Percentiles rank a stretch among this genome's conserved stretches.
These are phyloP conservation scores for Anticlea derivata DNA, from an alignment of 2,888 invertebrate species.

Conservation along the genomic window DNA sequence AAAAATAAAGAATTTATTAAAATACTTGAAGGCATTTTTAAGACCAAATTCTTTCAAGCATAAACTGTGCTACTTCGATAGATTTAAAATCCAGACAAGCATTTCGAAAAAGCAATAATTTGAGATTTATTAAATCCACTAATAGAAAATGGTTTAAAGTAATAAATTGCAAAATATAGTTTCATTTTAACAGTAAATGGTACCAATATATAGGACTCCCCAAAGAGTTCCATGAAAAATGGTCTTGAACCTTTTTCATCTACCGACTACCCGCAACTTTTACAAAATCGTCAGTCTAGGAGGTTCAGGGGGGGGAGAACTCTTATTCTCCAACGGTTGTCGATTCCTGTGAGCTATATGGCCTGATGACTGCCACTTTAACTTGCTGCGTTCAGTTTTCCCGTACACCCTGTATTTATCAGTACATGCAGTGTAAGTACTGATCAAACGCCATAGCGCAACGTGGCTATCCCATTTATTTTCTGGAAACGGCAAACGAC, in stretches of 20 bases:
- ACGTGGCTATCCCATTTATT: conserved; percentile 72
- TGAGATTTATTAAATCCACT: conserved; percentile 34
- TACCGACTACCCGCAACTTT: no score
- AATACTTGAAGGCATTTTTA: no score
- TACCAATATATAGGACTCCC: no score
- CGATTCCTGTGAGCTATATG: no score
- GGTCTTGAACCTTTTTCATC: no score
- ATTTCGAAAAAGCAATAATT: conserved; percentile 16
- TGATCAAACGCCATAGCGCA: conserved; percentile 40
- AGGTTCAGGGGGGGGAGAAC: no score
- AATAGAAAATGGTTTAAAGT: conserved; percentile 34
- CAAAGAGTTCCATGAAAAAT: no score
- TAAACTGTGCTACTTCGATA: not conserved
- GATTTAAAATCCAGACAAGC: conserved; percentile 4
- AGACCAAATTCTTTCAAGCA: not conserved
- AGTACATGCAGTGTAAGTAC: conserved; percentile 35
- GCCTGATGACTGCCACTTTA: no score
- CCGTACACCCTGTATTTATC: conserved; percentile 28
- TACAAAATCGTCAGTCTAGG: no score
- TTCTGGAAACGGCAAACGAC: conserved; percentile 77
- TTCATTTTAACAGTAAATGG: conserved; percentile 36
- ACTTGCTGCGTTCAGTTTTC: no score
- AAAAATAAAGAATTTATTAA: no score
- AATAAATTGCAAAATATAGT: conserved; percentile 37
- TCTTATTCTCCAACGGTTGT: no score